Evolutionary conservation across 2,888 invertebrate genomes (phyloP), one percentile per base, ranked within the genome.

Genomic region (Cryptus viduatorius): DNA sequence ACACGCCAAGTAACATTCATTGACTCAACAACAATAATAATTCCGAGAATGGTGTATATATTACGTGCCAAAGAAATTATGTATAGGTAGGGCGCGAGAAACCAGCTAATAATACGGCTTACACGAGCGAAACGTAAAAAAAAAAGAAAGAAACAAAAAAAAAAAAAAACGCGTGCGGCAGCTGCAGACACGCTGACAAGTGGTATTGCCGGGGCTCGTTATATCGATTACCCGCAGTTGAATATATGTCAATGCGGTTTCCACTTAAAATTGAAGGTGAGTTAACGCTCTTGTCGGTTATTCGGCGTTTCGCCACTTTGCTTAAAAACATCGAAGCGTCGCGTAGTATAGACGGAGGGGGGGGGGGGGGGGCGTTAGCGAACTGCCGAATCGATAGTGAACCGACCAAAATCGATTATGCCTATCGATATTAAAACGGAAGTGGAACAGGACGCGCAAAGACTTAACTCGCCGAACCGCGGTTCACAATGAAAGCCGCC

Each of bases 201-300:
- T 64, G 42, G 24, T 56, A 31, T 19, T 68, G 64, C 37, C 48
- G 56, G 37, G 37, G 65, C 71, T 77, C 82, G 82, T 71, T 82
- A 65, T 77, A 82, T 82, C 82, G 82, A 82, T 82, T 77, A 56
- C 53, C 65, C 44, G 76, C 56, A 71, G 71, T 77, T 46, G 61
- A 75, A 82, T 82, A 82, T 82, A 77, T 75, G 77, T 65, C 68
- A 77, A 76, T 65, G 82, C 65, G 69, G 69, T 71, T 64, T 53
- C 68, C 19, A 56, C 76, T 5, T 44, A n/a, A 65, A 46, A 69
- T 71, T 65, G 46, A 64, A 31, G 73, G 12, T 16, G 61, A 48
- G 48, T 48, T 61, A 64, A 48, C 29, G 31, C 46, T 37, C 46
- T 0, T 44, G 24, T 31, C 16, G 44, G 8, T 29, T 48, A 1